Conservation (phyloP, 2,888 invertebrate species). For the Notodonta ziczac region DNA sequence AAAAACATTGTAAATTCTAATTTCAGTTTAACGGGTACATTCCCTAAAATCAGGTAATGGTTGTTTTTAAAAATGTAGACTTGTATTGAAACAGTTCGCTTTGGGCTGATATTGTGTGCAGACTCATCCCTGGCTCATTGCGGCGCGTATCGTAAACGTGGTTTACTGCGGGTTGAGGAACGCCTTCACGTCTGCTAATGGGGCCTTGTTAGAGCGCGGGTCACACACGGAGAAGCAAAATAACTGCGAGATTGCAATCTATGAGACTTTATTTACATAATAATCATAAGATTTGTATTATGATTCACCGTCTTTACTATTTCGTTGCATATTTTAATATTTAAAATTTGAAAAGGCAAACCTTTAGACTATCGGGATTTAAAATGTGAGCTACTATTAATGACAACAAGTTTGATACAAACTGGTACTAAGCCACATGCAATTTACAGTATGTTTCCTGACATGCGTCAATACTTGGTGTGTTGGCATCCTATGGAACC, state of each 20-base stretch:
- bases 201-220: not conserved
- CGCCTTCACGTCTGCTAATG: conserved; percentile 34
- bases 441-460: no score
- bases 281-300: no score
- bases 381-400: no score
- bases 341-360: no score
- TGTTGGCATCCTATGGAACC: conserved; percentile 14
- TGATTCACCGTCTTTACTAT: no score
- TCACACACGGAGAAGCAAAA: conserved; percentile 6
- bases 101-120: conserved; percentile 24
- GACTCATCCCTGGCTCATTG: conserved; percentile 34
- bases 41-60: conserved; percentile 7
- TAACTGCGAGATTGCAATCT: no score
- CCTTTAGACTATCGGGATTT: no score
- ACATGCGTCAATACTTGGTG: conserved; percentile 21
- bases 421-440: no score
- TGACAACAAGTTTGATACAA: no score
- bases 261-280: no score
- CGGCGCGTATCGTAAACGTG: conserved; percentile 39
- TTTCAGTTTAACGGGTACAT: not conserved
- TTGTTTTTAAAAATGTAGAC: conserved; percentile 25
- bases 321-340: no score
- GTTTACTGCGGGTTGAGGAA: conserved; percentile 34
- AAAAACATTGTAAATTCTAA: no score
- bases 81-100: conserved; percentile 26